phyloP scores from a whole-genome alignment of 1,140 invertebrate species.

The Papilio helenus region DNA sequence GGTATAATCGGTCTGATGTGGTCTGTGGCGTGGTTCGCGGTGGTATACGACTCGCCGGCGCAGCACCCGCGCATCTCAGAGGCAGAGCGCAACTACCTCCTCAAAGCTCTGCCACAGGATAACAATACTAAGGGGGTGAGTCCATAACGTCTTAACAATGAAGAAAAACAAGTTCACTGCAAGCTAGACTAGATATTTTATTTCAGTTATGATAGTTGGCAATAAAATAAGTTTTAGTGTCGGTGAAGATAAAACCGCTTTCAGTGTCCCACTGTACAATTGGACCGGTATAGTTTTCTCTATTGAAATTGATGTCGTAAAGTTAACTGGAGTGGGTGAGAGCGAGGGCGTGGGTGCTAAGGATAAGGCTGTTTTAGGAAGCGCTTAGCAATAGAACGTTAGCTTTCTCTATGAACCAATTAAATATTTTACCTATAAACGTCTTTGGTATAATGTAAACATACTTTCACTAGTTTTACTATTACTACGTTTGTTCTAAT shows the following conservation, averaged over 20 bases:
- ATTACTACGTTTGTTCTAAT: neutral
- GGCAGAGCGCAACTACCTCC: slow-evolving; percentile 92
- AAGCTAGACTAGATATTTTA: no score
- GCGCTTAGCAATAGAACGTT: neutral
- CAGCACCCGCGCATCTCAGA: slow-evolving; percentile 93
- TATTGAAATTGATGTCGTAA: neutral
- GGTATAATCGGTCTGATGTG: slow-evolving; percentile 89
- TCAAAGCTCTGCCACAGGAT: slow-evolving; percentile 87
- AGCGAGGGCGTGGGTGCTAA: neutral
- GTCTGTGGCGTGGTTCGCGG: slow-evolving; percentile 92
- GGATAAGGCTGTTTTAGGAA: slow-evolving; percentile 3
- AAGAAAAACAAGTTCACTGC: no score
- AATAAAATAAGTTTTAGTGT: neutral
- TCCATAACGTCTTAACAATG: slow-evolving; percentile 1
- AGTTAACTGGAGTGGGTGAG: slow-evolving; percentile 3
- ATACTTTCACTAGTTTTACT: neutral
- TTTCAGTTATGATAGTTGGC: neutral
- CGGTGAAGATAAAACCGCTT: neutral
- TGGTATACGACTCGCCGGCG: slow-evolving; percentile 93
- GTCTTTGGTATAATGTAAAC: neutral
- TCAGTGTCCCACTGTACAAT: neutral
- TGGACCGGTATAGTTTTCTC: neutral
- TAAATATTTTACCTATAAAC: neutral
- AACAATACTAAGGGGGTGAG: slow-evolving; percentile 79
- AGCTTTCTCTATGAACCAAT: slow-evolving; percentile 10